Base-by-base conservation (phyloP, 2,888 invertebrate species). In the Pinctada fucata region DNA sequence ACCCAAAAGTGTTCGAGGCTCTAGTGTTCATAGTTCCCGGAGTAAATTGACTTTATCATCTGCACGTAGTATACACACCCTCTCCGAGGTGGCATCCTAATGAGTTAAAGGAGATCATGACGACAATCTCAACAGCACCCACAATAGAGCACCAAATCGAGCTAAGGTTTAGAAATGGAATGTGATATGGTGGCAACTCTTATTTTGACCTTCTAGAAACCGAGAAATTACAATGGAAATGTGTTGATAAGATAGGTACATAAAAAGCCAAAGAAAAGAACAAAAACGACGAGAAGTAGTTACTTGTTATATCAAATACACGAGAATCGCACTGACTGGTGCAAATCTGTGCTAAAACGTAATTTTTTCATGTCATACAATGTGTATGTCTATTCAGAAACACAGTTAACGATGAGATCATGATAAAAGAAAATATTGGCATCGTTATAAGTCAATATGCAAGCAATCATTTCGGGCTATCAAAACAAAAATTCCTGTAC, bases 121-220 rank as follows among this genome's bases (percentile, higher is more conserved):
- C 31, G 31, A 31, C 31, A 31, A 31, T 31, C 31, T 31, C 31
- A 31, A 31, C 31, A 31, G 31, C 31, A 31, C 31, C 31, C 31
- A 31, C 31, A 31, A 31, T 31, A 31, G 31, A 31, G 31, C 31
- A 31, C 31, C 31, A 31, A 31, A 31, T 31, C 1, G 31, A 31
- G 31, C 2, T 86, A 84, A 8, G 83, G 83, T 31, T 71, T 84
- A 49, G 90, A 90, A 77, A 83, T 90, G 75, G 90, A 90, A 75
- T 90, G 89, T 79, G 90, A 90, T 74, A 90, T 79, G 90, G 89
- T 79, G 88, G 89, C 3, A 81, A 88, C 67, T 90, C 90, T 0
- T 90, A 90, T 79, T 90, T 90, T 81, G 90, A 90, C 79, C 87
- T 87, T 3, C 83, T 88, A 69, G 88, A 88, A 75, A 87, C 87